These are phyloP conservation scores for Thymelicus acteon DNA, from an alignment of 2,888 invertebrate species.

Conservation along the genomic window DNA sequence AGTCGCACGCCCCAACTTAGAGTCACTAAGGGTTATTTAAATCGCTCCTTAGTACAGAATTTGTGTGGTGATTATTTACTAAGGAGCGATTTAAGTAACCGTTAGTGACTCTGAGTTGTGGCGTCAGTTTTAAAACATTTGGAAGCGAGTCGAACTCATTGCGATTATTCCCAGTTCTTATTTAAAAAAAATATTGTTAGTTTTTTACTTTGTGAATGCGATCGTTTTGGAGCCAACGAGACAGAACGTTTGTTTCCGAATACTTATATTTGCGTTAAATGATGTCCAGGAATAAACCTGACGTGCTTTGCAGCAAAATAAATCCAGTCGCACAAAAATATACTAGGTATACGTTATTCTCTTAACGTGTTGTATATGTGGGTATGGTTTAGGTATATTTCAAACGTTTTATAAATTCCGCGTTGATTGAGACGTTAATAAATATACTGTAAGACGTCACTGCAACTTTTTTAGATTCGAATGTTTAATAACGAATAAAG, in stretches of 20 bases:
- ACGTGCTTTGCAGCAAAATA: slow-evolving; percentile 48
- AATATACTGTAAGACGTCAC: not conserved
- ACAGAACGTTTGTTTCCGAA: slow-evolving; percentile 53
- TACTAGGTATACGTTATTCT: not conserved
- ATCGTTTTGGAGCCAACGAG: slow-evolving; percentile 41
- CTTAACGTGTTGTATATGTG: slow-evolving; percentile 13
- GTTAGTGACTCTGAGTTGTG: no score
- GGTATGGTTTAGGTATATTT: slow-evolving; percentile 9
- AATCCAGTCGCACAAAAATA: slow-evolving; percentile 47
- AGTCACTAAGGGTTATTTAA: no score
- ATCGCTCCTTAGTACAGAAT: no score
- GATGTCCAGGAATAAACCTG: slow-evolving; percentile 55
- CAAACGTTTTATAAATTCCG: slow-evolving; percentile 7
- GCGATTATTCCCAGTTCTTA: not conserved
- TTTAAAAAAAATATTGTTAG: slow-evolving; percentile 25
- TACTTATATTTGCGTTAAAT: slow-evolving; percentile 51
- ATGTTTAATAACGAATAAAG: no score
- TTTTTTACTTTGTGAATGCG: slow-evolving; percentile 38
- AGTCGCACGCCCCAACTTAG: no score
- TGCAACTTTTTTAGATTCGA: no score
- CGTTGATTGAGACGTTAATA: not conserved
- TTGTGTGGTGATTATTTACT: no score
- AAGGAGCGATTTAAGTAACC: no score
- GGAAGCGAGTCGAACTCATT: no score
- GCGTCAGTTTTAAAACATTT: no score